Percentiles rank a stretch among this genome's conserved stretches.
These are phyloP conservation scores for Phalanger gymnotis DNA, from an alignment of 2,797 vertebrate genomes.

Conservation along the genomic window DNA sequence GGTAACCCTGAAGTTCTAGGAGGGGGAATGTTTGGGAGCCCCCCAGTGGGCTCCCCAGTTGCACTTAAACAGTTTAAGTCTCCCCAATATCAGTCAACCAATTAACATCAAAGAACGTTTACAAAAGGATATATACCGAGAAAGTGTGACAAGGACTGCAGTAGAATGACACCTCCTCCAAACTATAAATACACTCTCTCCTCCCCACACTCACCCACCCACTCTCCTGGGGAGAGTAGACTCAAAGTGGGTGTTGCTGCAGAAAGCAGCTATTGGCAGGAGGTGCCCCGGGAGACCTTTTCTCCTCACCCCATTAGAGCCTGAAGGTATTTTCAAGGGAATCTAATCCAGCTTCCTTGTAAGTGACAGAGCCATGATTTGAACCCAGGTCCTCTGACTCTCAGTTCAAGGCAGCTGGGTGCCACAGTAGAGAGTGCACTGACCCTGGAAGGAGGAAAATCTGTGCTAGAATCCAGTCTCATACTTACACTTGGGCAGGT, in stretches of 20 bases:
- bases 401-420: neutral
- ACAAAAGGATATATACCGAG: neutral
- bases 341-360: neutral
- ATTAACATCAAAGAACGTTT: neutral
- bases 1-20: no score
- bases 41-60: neutral
- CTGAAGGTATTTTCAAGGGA: neutral
- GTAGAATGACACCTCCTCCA: no score
- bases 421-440: neutral
- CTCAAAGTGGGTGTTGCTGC: no score
- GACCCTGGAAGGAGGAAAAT: neutral
- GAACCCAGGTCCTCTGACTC: neutral
- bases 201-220: no score
- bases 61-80: neutral
- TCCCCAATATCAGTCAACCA: neutral
- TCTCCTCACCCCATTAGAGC: neutral
- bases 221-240: neutral
- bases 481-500: neutral
- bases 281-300: neutral
- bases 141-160: neutral
- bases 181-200: no score
- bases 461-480: neutral
- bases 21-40: neutral
- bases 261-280: neutral
- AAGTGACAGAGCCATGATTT: neutral